Evolutionary conservation across 2,797 vertebrate species (phyloP), one percentile per base, ranked within the genome.

Genomic region (Kryptopterus vitreolus): DNA sequence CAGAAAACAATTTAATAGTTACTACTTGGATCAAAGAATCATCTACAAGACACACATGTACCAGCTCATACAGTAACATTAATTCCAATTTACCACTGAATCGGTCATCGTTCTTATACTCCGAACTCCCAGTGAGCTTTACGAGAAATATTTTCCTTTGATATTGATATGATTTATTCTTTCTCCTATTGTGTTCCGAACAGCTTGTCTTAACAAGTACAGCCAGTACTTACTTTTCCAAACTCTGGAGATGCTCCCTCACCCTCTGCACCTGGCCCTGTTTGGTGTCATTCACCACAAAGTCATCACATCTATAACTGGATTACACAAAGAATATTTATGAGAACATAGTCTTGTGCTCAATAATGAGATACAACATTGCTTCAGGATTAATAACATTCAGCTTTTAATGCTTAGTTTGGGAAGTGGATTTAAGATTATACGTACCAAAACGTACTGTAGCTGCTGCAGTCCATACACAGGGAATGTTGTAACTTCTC

Each of bases 391-490:
- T 20, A 16, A 13, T 26, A 48, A 20, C 20, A 13, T 70, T 59
- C n/a, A 29, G 59, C 65, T 35, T 57, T 66, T 35, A 31, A 33
- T 11, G 52, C 11, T 26, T 0, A 3, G 11, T 43, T 22, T 58
- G 6, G 3, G n/a, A 59, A 12, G 13, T 24, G 18, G n/a, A 62
- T 52, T 20, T 77, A 16, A 2, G 50, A 65, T 20, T 46, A 69
- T 38, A 92, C 96, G 93, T 90, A 99, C 98, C 98, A 99, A 88
- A 96, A 99, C 8, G 96, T 94, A 81, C 96, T 98, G 92, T 95
- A 98, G 93, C 93, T 99, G 92, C 96, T 96, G 92, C 97, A 98
- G 91, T 99, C 98, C 98, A 99, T 99, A 88, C 97, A 99, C 78
- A 99, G 95, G 15, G 94, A 96, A 83, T 99, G 98, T 84, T 95